Base-by-base conservation (phyloP, 2,113 vertebrate genomes). In the Brienomyrus longianalis region DNA sequence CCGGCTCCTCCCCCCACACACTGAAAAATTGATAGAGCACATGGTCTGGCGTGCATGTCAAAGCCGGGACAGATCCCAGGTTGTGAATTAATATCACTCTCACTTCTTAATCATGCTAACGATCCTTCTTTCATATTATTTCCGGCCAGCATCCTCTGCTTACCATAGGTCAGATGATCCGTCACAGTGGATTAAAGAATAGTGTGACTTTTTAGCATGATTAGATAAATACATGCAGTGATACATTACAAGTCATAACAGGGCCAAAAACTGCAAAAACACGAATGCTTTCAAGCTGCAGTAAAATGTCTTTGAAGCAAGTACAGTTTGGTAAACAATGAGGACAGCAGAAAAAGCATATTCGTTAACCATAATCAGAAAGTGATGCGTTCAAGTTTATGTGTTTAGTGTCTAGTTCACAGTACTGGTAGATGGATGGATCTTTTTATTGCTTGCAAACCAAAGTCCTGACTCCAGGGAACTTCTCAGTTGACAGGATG, bases 401-500 rank as follows among this genome's bases (percentile, higher is more conserved):
- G 6, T 39, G 31, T 39, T 11, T 35, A 35, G 4, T 74, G 70
- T 74, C 31, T 39, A 39, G 15, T 48, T 48, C 43, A 10, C 83
- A 56, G 27, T 56, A 15, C 27, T 86, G 84, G 7, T 35, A 21
- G 43, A 54, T 15, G 27, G 62, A 48, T n/a, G 47, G 31, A 88
- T 52, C 74, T 90, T 92, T 92, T 88, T 91, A 90, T 94, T 92
- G 93, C 92, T 93, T 50, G 90, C 89, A 86, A 92, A 91, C 92
- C 90, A 62, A 92, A 89, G 92, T 27, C 92, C 51, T 88, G 89
- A 92, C 91, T 92, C 90, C 47, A 84, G 43, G 87, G 92, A 86
- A 47, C 91, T 94, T 91, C 95, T 95, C 92, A 93, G 93, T 88
- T 51, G 54, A 90, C 92, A 91, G 91, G 92, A 94, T 94, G 94